phyloP scores from a whole-genome alignment of 2,888 invertebrate genomes.

The Steromphala cineraria region DNA sequence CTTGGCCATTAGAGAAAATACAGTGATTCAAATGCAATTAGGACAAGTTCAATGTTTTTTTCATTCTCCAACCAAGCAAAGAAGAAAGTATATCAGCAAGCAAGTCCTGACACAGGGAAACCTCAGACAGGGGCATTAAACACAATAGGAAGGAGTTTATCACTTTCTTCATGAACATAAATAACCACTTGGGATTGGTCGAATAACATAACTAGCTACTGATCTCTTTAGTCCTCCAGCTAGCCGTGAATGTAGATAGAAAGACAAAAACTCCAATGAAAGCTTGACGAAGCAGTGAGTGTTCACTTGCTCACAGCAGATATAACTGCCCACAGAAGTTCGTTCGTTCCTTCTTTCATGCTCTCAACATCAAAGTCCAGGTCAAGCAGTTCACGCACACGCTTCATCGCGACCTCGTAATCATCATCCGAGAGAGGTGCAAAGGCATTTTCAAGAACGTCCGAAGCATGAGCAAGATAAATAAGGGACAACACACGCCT shows the following conservation, averaged over 20 bases:
- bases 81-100: no score
- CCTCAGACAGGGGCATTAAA: no score
- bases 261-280: background rate
- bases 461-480: constrained; percentile 97
- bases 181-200: no score
- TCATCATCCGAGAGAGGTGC: constrained; percentile 95
- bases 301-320: constrained; percentile 95
- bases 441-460: constrained; percentile 99
- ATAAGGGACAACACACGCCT: constrained; percentile 94
- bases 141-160: no score
- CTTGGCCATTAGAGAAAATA: no score
- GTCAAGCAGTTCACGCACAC: constrained; percentile 95
- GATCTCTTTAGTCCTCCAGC: background rate
- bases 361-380: constrained; percentile 97
- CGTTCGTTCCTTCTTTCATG: constrained; percentile 82
- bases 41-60: no score
- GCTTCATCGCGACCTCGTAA: constrained; percentile 97
- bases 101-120: no score
- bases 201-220: no score
- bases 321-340: constrained; percentile 99
- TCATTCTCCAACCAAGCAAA: no score
- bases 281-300: background rate
- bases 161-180: no score
- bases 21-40: no score
- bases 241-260: background rate